Percentiles rank a stretch among this genome's conserved stretches.
These are phyloP conservation scores for Napeogenes sylphis DNA, from an alignment of 2,888 invertebrate genomes.

Conservation along the genomic window DNA sequence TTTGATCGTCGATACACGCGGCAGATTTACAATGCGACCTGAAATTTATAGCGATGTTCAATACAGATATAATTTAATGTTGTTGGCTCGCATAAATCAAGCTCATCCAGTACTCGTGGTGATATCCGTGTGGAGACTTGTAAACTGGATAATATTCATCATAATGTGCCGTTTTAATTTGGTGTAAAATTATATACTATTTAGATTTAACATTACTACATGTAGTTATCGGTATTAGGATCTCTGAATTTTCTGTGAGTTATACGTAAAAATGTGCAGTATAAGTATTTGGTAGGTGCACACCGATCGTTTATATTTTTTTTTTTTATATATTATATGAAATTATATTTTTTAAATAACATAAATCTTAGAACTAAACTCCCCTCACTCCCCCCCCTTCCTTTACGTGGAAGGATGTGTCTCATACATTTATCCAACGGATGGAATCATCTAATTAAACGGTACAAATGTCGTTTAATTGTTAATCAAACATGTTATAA, in stretches of 20 bases:
- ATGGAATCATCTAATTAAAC: slow-evolving; percentile 15
- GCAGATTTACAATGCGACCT: slow-evolving; percentile 73
- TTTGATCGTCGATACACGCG: slow-evolving; percentile 69
- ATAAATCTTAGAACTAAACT: too few species aligned
- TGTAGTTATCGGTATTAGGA: too few species aligned
- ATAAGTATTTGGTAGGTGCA: too few species aligned
- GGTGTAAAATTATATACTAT: slow-evolving; percentile 11
- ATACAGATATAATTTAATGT: slow-evolving; percentile 77
- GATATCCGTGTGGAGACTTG: slow-evolving; percentile 60
- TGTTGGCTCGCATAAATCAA: slow-evolving; percentile 72
- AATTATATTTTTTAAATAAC: too few species aligned
- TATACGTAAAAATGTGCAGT: too few species aligned
- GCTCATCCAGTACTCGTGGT: slow-evolving; percentile 57
- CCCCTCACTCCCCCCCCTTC: too few species aligned
- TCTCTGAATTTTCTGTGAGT: too few species aligned
- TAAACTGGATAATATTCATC: slow-evolving; percentile 57
- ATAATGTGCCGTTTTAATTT: slow-evolving; percentile 50
- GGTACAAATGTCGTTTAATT: slow-evolving; percentile 14
- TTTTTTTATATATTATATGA: too few species aligned
- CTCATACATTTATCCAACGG: slow-evolving; percentile 10
- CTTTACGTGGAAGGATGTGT: slow-evolving; percentile 6
- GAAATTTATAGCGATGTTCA: slow-evolving; percentile 74
- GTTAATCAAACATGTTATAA: slow-evolving; percentile 12
- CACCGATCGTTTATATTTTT: too few species aligned
- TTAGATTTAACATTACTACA: neutral